phyloP scores from a whole-genome alignment of 2,797 vertebrate genomes.

The Iguana delicatissima region DNA sequence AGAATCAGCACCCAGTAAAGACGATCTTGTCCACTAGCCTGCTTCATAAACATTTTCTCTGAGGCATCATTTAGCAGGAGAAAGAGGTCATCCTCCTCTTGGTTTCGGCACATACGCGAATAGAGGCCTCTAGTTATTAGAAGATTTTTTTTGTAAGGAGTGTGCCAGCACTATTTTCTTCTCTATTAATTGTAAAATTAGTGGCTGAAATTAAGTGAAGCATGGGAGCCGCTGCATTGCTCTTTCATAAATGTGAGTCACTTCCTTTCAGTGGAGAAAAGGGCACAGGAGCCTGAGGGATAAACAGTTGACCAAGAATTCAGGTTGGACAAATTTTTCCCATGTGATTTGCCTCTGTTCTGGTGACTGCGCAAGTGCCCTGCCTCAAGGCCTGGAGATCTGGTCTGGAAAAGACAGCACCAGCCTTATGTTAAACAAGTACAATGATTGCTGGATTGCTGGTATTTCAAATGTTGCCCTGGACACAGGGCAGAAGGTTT shows the following conservation, averaged over 20 bases:
- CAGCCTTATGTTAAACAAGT: not conserved
- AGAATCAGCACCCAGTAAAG: not conserved
- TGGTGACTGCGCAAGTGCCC: not conserved
- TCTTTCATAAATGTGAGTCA: conserved; percentile 28
- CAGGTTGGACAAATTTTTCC: not conserved
- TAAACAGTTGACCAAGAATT: conserved; percentile 14
- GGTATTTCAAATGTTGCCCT: not conserved
- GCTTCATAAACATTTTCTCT: not conserved
- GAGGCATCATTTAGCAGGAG: not conserved
- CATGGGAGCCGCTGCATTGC: conserved; percentile 10
- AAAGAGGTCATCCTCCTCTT: not conserved
- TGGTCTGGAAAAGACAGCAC: not conserved
- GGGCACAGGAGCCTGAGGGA: conserved; percentile 8
- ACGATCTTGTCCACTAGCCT: not conserved
- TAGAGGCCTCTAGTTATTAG: not conserved
- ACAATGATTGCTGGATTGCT: not conserved
- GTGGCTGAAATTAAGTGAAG: conserved; percentile 24
- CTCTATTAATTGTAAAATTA: conserved; percentile 32
- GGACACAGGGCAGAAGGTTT: not conserved
- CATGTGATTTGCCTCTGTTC: not conserved
- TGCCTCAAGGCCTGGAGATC: not conserved
- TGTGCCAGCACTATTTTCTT: not conserved
- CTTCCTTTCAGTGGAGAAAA: conserved; percentile 1
- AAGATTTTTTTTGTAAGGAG: conserved; percentile 1
- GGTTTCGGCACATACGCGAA: not conserved